These are phyloP conservation scores for Rhombomys opimus DNA, from an alignment of 2,113 vertebrate genomes.

Conservation along the genomic window DNA sequence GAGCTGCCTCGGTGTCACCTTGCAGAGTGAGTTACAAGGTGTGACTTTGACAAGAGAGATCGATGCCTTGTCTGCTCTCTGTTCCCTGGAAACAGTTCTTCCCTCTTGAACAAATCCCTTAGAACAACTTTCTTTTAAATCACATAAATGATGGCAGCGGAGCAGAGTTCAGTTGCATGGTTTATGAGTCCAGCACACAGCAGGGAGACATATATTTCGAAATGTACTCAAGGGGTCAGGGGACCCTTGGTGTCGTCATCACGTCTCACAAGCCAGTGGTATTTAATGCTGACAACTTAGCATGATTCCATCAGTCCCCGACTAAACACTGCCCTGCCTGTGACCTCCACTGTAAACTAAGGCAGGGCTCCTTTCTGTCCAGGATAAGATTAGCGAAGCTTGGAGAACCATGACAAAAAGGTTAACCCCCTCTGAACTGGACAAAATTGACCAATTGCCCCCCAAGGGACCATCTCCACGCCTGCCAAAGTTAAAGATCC, in stretches of 20 bases:
- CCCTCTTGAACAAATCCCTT: conserved; percentile 27
- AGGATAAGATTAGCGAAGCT: conserved; percentile 77
- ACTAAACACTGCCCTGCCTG: conserved; percentile 21
- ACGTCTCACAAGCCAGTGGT: background rate
- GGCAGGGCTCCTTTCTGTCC: conserved; percentile 57
- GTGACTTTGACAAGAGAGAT: conserved; percentile 68
- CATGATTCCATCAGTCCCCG: conserved; percentile 53
- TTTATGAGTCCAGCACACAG: background rate
- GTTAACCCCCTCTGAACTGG: conserved; percentile 64
- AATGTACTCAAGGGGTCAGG: conserved; percentile 36
- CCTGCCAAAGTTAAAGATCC: background rate
- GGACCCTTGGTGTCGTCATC: background rate
- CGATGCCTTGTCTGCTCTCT: conserved; percentile 40
- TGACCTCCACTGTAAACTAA: conserved; percentile 77
- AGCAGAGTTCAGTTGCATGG: background rate
- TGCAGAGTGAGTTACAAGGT: conserved; percentile 48
- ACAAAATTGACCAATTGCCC: background rate
- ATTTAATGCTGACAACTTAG: conserved; percentile 42
- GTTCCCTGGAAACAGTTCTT: conserved; percentile 55
- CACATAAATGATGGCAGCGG: conserved; percentile 38
- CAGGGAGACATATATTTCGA: background rate
- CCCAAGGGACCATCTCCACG: background rate
- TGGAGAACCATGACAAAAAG: conserved; percentile 27
- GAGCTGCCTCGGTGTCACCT: conserved; percentile 29
- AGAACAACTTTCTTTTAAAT: conserved; percentile 37